phyloP scores from a whole-genome alignment of 2,888 invertebrate species.

The Thysanoteuthis rhombus region DNA sequence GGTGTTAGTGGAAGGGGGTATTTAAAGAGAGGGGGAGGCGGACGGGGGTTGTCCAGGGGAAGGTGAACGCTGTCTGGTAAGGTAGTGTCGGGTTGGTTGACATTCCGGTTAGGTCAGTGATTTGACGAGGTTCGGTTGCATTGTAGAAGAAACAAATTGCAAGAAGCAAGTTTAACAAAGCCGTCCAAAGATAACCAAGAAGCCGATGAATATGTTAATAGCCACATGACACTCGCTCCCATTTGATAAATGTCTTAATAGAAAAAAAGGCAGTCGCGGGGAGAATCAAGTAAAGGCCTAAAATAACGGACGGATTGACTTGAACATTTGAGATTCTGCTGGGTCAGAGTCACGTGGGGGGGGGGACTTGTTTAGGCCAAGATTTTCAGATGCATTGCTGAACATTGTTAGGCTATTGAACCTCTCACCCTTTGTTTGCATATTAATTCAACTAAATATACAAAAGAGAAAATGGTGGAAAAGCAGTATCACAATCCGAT shows the following conservation, averaged over 20 bases:
- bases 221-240: conserved; percentile 12
- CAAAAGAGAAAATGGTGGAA: background rate
- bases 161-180: conserved; percentile 12
- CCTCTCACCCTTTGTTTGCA: background rate
- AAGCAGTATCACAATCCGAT: background rate
- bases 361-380: background rate
- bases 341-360: background rate
- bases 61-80: background rate
- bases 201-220: background rate
- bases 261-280: background rate
- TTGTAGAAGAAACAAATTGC: background rate
- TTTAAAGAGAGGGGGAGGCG: background rate
- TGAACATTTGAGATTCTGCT: background rate
- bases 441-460: background rate
- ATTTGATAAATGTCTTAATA: background rate
- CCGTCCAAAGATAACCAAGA: background rate
- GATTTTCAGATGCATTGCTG: background rate
- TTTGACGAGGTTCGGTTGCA: background rate
- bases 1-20: background rate
- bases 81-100: background rate
- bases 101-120: background rate
- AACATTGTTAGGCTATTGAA: background rate
- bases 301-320: background rate
- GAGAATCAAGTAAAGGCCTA: background rate
- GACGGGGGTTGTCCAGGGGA: too few relatives aligned